phyloP scores from a whole-genome alignment of 2,888 invertebrate species.

The Xestia sexstrigata region DNA sequence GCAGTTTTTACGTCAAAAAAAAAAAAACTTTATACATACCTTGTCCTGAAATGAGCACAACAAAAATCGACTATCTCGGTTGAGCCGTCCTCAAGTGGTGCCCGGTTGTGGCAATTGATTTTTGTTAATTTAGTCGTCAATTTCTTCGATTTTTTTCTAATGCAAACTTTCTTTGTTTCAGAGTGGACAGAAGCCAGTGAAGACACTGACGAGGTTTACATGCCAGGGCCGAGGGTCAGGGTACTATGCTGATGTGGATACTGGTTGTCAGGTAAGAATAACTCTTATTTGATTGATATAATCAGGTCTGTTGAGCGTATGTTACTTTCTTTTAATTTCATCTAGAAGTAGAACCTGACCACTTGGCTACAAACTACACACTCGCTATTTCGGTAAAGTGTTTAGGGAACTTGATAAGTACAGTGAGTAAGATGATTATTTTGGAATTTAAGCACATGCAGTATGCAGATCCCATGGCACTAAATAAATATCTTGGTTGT shows the following conservation, averaged over 20 bases:
- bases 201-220: slow-evolving; percentile 91
- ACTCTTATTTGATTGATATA: not conserved
- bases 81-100: too few species aligned
- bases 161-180: slow-evolving; percentile 67
- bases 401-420: not conserved
- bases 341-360: not conserved
- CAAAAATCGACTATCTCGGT: too few species aligned
- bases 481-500: too few species aligned
- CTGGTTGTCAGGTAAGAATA: slow-evolving; percentile 92
- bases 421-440: not conserved
- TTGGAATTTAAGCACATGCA: too few species aligned
- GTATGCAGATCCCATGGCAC: not conserved
- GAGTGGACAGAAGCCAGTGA: slow-evolving; percentile 70
- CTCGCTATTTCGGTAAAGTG: not conserved
- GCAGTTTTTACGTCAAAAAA: too few species aligned
- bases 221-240: slow-evolving; percentile 92
- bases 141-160: slow-evolving; percentile 10
- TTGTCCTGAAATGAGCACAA: too few species aligned
- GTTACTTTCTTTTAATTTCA: not conserved
- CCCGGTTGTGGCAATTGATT: too few species aligned
- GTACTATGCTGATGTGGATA: slow-evolving; percentile 94
- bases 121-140: not conserved
- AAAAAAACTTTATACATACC: too few species aligned
- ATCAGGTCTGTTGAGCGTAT: not conserved
- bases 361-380: not conserved